Evolutionary conservation across 1,140 invertebrate species (phyloP).

Genomic region (Drosophila truncata): DNA sequence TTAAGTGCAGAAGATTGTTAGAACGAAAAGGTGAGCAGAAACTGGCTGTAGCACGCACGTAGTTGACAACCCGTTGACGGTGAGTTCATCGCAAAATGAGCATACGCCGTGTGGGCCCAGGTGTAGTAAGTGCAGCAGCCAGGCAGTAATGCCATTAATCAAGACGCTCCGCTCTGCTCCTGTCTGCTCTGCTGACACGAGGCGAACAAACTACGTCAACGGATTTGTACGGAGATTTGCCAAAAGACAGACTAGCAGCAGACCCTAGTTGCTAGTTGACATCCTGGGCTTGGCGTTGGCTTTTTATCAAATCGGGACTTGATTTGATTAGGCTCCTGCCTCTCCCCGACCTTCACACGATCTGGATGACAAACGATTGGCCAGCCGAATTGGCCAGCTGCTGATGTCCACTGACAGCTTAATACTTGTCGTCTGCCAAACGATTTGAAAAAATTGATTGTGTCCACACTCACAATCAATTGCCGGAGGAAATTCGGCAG

Average conservation of each 20-base stretch:
- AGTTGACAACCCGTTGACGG: constrained; percentile 59
- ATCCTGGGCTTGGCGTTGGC: constrained; percentile 24
- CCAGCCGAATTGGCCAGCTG: constrained; percentile 34
- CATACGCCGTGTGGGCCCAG: constrained; percentile 56
- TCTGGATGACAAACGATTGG: constrained; percentile 49
- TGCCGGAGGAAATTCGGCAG: constrained; percentile 23
- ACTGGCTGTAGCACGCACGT: constrained; percentile 27
- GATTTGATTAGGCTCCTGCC: constrained; percentile 52
- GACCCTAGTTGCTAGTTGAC: constrained; percentile 22
- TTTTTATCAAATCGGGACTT: constrained; percentile 44
- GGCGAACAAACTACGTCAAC: constrained; percentile 20
- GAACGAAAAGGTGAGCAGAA: not conserved
- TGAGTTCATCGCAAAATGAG: constrained; percentile 42
- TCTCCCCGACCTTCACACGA: not conserved
- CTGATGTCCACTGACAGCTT: constrained; percentile 52
- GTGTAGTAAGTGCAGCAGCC: constrained; percentile 21
- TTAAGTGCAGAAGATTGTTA: not conserved
- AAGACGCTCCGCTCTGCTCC: constrained; percentile 19
- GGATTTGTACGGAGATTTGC: constrained; percentile 55
- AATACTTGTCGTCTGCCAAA: constrained; percentile 58
- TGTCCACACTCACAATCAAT: constrained; percentile 56
- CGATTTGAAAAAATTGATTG: constrained; percentile 74
- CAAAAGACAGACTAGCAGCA: constrained; percentile 11
- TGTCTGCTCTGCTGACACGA: constrained; percentile 5
- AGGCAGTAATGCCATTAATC: constrained; percentile 65